Conservation (phyloP, 2,113 vertebrate genomes). For the Zingel zingel region DNA sequence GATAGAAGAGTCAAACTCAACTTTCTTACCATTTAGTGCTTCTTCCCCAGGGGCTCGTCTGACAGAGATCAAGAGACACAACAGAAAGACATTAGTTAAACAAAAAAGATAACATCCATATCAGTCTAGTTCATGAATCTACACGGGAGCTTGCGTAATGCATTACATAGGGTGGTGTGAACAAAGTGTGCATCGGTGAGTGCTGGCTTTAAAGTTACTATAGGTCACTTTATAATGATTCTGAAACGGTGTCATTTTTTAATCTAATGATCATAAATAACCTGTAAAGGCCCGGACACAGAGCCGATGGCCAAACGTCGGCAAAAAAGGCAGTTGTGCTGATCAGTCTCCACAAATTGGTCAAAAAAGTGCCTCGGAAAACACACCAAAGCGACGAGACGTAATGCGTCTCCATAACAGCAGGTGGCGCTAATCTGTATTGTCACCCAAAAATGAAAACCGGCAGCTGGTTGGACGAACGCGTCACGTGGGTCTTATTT, state of each 20-base stretch:
- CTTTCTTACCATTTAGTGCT: constrained; percentile 73
- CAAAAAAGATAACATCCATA: background rate
- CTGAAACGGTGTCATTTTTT: background rate
- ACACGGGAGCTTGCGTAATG: background rate
- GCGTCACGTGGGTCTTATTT: no score
- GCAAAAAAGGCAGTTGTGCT: no score
- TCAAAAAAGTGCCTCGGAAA: no score
- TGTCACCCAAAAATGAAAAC: no score
- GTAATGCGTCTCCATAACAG: no score
- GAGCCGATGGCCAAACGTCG: no score
- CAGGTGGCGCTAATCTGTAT: no score
- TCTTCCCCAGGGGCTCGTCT: constrained; percentile 78
- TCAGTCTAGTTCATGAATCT: background rate
- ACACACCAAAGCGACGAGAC: no score
- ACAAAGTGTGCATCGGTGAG: background rate
- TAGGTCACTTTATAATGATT: background rate
- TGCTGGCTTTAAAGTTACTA: background rate
- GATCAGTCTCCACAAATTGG: no score
- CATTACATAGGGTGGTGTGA: background rate
- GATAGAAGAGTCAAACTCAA: constrained; percentile 6
- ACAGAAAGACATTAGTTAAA: constrained; percentile 3
- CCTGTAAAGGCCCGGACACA: no score
- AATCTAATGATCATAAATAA: no score
- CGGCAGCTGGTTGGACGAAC: no score
- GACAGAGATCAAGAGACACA: constrained; percentile 20